Evolutionary conservation across 2,797 vertebrate species (phyloP).

Genomic region (Phalanger gymnotis): DNA sequence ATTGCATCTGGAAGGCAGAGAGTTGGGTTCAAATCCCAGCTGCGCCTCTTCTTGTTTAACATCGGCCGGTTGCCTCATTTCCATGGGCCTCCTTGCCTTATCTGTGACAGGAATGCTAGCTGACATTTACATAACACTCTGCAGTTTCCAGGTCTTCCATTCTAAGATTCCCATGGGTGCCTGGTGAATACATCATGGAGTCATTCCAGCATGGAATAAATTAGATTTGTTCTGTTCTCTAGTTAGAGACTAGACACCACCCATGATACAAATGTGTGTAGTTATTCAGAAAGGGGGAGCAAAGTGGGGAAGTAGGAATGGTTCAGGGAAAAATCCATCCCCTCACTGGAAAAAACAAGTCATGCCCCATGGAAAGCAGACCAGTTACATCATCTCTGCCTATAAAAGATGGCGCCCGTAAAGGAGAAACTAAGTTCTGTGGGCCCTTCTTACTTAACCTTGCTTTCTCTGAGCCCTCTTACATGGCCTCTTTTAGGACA

Average conservation of each 20-base stretch:
- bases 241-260: background rate
- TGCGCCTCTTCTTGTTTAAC: background rate
- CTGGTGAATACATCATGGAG: background rate
- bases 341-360: background rate
- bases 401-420: background rate
- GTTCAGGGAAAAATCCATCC: background rate
- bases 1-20: background rate
- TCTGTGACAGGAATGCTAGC: background rate
- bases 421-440: background rate
- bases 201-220: background rate
- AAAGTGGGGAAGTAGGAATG: background rate
- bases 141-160: background rate
- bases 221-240: background rate
- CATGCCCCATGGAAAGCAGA: background rate
- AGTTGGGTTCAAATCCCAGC: background rate
- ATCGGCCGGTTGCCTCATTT: background rate
- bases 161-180: background rate
- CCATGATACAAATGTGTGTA: accelerated
- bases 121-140: background rate
- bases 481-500: background rate
- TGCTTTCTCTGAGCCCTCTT: conserved; percentile 1
- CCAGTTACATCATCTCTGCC: background rate
- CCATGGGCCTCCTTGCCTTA: background rate
- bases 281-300: background rate
- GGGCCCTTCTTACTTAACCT: background rate